Evolutionary conservation across 2,797 vertebrate species (phyloP), one percentile per base, ranked within the genome.

Genomic region (Tokudaia tokunoshimensis): DNA sequence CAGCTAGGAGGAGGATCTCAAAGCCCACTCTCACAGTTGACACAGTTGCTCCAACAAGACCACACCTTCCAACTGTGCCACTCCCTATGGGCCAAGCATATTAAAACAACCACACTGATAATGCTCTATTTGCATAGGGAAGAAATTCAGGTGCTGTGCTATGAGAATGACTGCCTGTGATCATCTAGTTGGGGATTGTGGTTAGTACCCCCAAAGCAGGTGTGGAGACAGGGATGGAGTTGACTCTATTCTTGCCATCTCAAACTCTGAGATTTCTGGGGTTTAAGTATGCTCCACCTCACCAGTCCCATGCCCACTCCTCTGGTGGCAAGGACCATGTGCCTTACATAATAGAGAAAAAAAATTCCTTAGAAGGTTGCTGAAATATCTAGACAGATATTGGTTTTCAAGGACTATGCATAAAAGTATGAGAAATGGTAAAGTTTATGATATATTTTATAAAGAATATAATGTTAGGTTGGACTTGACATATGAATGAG

Each of bases 361-460:
- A 65, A 86, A 89, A 34, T 55, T 50, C 19, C 34, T 50, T 41
- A 81, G 4, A 44, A 92, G 55, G 83, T 24, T 47, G 34, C 22
- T 72, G 26, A 78, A 74, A 29, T 90, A 59, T 47, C 41, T 19
- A 67, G 61, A 65, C 20, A 67, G n/a, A n/a, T 22, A 52, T 11
- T 59, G 52, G 55, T 61, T 82, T 90, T 17, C 19, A 34, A 57
- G 26, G 15, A 79, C 24, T 67, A 2, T 61, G 6, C 65, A 87
- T 50, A 37, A 89, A 89, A 92, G 57, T 57, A 37, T 44, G 29
- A 37, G 4, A 65, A 70, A 92, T 57, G 10, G 17, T 74, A 86
- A 79, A 82, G 57, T 65, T 94, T 41, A 83, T n/a, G 22, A 37
- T 78, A 26, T 78, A 74, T 92, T 86, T 92, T 96, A 8, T 31